A percentile compares a stretch with the other conserved stretches of the same genome.
Conservation (phyloP, 1,140 invertebrate genomes). For the Nasonia longicornis region DNA sequence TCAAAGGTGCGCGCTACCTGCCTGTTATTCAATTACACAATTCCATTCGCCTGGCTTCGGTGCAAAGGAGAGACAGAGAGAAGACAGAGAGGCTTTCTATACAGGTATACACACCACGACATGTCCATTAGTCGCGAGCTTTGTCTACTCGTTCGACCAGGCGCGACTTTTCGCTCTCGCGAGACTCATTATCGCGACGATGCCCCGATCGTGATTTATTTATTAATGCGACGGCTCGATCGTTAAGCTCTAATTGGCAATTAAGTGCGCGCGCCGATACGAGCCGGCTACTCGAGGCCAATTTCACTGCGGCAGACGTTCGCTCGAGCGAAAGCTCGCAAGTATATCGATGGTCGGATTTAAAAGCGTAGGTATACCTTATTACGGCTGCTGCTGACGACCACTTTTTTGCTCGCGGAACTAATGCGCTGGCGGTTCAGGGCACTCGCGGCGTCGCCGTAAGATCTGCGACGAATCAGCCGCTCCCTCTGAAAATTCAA, state of each 20-base stretch:
- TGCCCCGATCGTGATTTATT: background rate
- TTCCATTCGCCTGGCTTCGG: constrained; percentile 16
- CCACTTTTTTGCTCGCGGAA: constrained; percentile 13
- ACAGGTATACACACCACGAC: background rate
- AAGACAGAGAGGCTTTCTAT: background rate
- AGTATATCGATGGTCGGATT: background rate
- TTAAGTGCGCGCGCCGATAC: constrained; percentile 49
- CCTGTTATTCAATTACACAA: constrained; percentile 40
- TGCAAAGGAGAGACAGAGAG: background rate
- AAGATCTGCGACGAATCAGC: constrained; percentile 55
- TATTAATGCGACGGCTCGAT: background rate
- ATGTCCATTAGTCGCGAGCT: constrained; percentile 6
- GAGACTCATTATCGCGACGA: background rate
- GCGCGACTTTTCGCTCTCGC: background rate
- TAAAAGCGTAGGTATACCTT: background rate
- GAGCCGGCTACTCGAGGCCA: background rate
- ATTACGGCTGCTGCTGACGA: background rate
- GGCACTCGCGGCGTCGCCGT: constrained; percentile 56
- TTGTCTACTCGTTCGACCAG: background rate
- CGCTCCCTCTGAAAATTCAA: constrained; percentile 7
- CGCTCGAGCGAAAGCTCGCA: background rate
- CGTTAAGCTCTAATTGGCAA: constrained; percentile 54
- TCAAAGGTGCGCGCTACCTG: constrained; percentile 26
- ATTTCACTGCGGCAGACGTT: background rate
- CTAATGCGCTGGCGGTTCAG: constrained; percentile 52